Evolutionary conservation across 2,113 vertebrate genomes (phyloP).

Genomic region (Apaloderma vittatum): DNA sequence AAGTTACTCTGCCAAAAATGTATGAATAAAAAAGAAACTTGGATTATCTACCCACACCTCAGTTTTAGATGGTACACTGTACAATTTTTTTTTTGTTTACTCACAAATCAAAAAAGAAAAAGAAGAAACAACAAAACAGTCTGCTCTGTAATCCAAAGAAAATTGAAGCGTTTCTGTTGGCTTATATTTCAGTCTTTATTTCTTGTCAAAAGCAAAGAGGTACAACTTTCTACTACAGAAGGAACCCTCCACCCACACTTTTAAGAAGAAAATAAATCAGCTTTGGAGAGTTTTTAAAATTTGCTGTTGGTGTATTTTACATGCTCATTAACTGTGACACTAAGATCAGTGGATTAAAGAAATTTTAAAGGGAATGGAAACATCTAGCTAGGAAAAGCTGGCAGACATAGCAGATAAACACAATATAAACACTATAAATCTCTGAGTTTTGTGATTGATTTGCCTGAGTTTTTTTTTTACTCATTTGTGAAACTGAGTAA

Average conservation of each 20-base stretch:
- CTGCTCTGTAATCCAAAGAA: not conserved
- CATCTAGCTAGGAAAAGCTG: not conserved
- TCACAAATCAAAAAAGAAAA: not conserved
- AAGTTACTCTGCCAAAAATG: not conserved
- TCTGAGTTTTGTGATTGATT: not conserved
- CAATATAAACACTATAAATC: not conserved
- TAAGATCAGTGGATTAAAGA: not conserved
- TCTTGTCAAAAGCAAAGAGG: not conserved
- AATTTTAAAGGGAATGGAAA: not conserved
- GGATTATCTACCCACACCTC: not conserved
- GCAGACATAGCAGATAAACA: not conserved
- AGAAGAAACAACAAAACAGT: not conserved
- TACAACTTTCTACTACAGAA: not conserved
- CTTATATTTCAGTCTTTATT: not conserved
- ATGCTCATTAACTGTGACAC: not conserved
- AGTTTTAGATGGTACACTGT: not conserved
- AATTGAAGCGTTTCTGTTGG: not conserved
- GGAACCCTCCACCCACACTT: not conserved
- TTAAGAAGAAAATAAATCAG: not conserved
- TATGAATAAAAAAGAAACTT: not conserved
- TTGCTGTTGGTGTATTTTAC: not conserved
- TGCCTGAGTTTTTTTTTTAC: no score
- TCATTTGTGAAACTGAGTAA: not conserved
- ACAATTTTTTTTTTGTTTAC: not conserved
- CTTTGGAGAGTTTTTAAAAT: not conserved